These are phyloP conservation scores for Drosophila yooni DNA, from an alignment of 2,888 invertebrate species.

Conservation along the genomic window DNA sequence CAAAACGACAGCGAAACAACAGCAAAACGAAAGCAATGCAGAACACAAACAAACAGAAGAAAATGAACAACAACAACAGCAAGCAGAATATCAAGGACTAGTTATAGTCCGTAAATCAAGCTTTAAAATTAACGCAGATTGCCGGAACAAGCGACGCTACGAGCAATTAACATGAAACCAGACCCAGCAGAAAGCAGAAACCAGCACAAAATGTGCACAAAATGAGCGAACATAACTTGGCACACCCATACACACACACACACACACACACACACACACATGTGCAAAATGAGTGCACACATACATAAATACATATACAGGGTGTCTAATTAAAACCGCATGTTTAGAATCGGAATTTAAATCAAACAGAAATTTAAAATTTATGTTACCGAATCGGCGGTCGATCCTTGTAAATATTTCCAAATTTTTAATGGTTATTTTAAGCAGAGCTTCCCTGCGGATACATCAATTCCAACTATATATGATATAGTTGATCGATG, in stretches of 20 bases:
- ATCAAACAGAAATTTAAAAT: background rate
- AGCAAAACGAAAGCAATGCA: conserved; percentile 1
- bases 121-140: conserved; percentile 80
- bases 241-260: conserved; percentile 20
- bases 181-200: conserved; percentile 30
- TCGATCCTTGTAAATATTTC: no score
- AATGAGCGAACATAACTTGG: conserved; percentile 29
- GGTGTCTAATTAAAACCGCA: background rate
- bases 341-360: background rate
- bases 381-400: background rate
- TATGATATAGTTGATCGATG: background rate
- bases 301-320: background rate
- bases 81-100: conserved; percentile 26
- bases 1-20: conserved; percentile 36
- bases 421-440: no score
- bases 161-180: conserved; percentile 79
- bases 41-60: conserved; percentile 14
- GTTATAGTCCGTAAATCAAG: conserved; percentile 77
- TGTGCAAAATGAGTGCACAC: conserved; percentile 1
- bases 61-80: conserved; percentile 12
- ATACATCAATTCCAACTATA: no score
- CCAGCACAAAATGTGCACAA: conserved; percentile 45
- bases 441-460: no score
- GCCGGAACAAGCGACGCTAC: conserved; percentile 79
- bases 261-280: background rate